Conservation (phyloP, 1,140 invertebrate species). For the Sycophila sp. region DNA sequence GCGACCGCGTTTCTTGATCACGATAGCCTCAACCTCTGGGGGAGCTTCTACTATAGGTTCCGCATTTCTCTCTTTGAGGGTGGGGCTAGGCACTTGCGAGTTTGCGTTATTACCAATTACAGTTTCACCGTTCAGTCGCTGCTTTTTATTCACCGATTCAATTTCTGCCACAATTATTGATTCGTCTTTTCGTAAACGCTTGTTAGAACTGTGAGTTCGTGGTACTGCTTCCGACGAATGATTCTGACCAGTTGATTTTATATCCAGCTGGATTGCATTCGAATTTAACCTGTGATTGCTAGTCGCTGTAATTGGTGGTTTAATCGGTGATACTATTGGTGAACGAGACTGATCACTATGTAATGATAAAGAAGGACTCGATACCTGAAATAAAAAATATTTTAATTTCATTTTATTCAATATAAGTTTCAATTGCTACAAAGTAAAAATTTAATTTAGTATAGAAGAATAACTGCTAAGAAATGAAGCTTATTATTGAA, state of each 20-base stretch:
- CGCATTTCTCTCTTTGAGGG: constrained; percentile 42
- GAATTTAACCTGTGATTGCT: constrained; percentile 57
- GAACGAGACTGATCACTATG: constrained; percentile 62
- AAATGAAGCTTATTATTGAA: too few relatives aligned
- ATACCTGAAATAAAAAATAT: constrained; percentile 50
- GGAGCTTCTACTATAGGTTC: constrained; percentile 45
- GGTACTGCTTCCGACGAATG: constrained; percentile 66
- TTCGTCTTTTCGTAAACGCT: constrained; percentile 71
- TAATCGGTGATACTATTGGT: constrained; percentile 55
- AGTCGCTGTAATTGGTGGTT: constrained; percentile 47
- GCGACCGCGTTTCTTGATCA: constrained; percentile 73
- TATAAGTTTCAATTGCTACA: too few relatives aligned
- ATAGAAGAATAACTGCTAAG: too few relatives aligned
- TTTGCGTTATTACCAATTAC: constrained; percentile 54
- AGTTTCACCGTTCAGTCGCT: constrained; percentile 62
- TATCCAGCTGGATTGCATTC: constrained; percentile 40
- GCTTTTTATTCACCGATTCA: constrained; percentile 49
- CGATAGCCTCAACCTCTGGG: constrained; percentile 49
- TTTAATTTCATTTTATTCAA: too few relatives aligned
- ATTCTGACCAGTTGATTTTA: constrained; percentile 50
- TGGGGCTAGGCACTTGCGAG: constrained; percentile 65
- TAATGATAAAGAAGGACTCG: constrained; percentile 59
- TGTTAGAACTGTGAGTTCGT: constrained; percentile 72
- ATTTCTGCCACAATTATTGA: constrained; percentile 18
- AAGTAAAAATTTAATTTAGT: too few relatives aligned